Evolutionary conservation across 2,888 invertebrate species (phyloP), one percentile per base, ranked within the genome.

Genomic region (Agonopterix heracliana): DNA sequence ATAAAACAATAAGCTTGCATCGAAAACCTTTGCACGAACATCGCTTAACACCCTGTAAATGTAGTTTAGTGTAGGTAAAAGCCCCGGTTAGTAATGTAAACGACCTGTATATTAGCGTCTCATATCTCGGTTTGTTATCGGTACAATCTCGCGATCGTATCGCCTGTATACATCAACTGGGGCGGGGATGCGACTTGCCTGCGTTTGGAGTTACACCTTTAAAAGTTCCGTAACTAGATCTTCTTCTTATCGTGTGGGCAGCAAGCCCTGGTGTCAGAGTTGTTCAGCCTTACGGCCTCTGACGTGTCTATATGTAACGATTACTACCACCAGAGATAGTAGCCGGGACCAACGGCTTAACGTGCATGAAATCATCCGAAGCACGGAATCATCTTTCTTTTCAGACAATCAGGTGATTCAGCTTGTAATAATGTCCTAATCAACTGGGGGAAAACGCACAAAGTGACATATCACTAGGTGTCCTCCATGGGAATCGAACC

Each of bases 51-150:
- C n/a, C n/a, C 9, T 38, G 9, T 38, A 38, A n/a, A n/a, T 38
- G n/a, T 38, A n/a, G 1, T 38, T 38, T n/a, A 38, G 10, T 38
- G n/a, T 38, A 38, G n/a, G 38, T 38, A 38, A 26, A 26, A 26
- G 26, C 3, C 26, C 26, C 26, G 26, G 5, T 26, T 41, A 9
- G 12, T 41, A 41, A 12, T 12, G 41, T 11, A 12, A 41, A 13
- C 14, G 11, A 14, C 10, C 17, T n/a, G 9, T 44, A 11, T 49
- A 53, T 53, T 55, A 54, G 58, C 58, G 61, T 60, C 60, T 72
- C 66, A 69, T 76, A 78, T 76, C 73, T 64, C 54, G 57, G 63
- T 73, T 71, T 63, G 66, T 69, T 74, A 81, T 79, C 79, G 58
- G 53, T 55, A 66, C 68, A 62, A 77, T 77, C 70, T 64, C 51